Evolutionary conservation across 2,888 invertebrate genomes (phyloP).

Genomic region (Agapostemon virescens): DNA sequence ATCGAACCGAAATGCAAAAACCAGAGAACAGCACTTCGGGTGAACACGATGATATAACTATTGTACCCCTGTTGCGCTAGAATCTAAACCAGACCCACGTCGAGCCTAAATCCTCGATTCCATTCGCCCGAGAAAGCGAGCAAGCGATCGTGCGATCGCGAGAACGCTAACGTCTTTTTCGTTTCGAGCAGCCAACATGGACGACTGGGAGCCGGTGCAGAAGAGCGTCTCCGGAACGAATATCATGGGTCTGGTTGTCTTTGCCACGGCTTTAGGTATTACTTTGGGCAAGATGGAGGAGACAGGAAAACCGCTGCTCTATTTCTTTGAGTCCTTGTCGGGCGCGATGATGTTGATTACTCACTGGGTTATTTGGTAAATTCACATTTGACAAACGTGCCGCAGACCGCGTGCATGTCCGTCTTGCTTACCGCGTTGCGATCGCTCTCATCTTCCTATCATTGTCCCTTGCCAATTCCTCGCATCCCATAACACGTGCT

Average conservation of each 20-base stretch:
- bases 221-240: conserved; percentile 89
- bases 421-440: background rate
- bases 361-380: conserved; percentile 96
- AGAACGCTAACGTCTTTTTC: background rate
- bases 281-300: conserved; percentile 94
- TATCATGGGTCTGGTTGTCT: conserved; percentile 91
- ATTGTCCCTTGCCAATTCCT: background rate
- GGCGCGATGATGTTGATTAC: conserved; percentile 99
- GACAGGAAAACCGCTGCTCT: conserved; percentile 89
- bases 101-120: too few relatives aligned
- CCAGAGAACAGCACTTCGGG: conserved; percentile 53
- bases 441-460: background rate
- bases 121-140: too few relatives aligned
- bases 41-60: background rate
- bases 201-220: conserved; percentile 86
- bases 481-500: background rate
- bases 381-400: conserved; percentile 20
- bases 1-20: conserved; percentile 81
- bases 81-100: too few relatives aligned
- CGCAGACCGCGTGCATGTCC: background rate
- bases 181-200: conserved; percentile 65
- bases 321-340: conserved; percentile 92
- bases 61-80: background rate
- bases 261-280: conserved; percentile 93
- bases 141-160: too few relatives aligned